Conservation (phyloP, 2,888 invertebrate species). For the Litoditis marina region DNA sequence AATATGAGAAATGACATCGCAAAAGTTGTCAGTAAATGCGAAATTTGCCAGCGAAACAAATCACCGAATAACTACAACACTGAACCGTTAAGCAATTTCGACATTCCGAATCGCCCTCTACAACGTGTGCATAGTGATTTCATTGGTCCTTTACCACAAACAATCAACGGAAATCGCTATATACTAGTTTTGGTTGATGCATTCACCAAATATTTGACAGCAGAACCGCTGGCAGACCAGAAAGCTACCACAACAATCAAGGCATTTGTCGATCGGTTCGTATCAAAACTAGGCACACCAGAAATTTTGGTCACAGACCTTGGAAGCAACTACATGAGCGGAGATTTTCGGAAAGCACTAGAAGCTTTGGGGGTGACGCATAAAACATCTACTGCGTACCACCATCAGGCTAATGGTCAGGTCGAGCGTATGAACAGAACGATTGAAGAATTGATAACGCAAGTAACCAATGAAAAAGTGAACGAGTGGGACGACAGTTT, state of each 20-base stretch:
- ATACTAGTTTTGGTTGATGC: constrained; percentile 12
- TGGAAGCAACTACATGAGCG: too few species aligned
- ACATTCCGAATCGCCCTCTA: neutral
- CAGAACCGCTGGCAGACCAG: constrained; percentile 12
- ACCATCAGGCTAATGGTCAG: too few species aligned
- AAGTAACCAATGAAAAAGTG: too few species aligned
- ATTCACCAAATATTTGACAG: constrained; percentile 18
- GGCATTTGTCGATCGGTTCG: neutral
- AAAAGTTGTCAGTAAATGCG: neutral
- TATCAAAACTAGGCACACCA: constrained; percentile 5
- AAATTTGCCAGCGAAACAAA: constrained; percentile 1
- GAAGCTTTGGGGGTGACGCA: too few species aligned
- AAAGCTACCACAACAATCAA: neutral
- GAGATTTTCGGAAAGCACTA: too few species aligned
- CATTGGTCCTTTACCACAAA: constrained; percentile 23
- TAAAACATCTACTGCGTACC: too few species aligned
- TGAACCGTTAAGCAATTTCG: neutral
- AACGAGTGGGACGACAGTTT: too few species aligned
- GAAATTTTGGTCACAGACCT: too few species aligned
- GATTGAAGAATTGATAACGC: too few species aligned
- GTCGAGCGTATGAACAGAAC: too few species aligned
- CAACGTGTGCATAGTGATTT: neutral
- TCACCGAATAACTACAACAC: neutral
- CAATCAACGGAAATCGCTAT: constrained; percentile 13
- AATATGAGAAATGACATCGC: neutral